phyloP scores from a whole-genome alignment of 1,140 invertebrate genomes.

The Calliphora vicina region DNA sequence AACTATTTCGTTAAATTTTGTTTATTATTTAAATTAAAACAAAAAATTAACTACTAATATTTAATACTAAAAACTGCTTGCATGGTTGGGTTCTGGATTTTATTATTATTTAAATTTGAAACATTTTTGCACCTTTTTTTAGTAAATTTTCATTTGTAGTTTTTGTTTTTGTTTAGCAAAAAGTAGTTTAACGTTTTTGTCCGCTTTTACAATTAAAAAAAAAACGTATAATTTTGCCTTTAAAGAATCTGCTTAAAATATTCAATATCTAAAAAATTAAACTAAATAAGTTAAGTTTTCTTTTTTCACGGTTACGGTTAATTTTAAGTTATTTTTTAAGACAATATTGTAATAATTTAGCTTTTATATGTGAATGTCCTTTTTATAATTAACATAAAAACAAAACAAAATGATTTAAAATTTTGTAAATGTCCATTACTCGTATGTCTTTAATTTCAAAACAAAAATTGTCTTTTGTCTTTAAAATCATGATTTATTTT shows the following conservation, averaged over 20 bases:
- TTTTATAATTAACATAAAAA: too few relatives aligned
- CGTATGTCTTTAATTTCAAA: background rate
- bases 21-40: constrained; percentile 28
- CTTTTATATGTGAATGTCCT: constrained; percentile 5
- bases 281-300: background rate
- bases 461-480: background rate
- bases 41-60: background rate
- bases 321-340: constrained; percentile 22
- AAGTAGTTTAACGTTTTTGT: background rate
- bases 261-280: background rate
- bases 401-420: background rate
- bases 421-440: background rate
- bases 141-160: background rate
- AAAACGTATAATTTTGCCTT: background rate
- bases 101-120: background rate
- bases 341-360: background rate
- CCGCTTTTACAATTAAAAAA: too few relatives aligned
- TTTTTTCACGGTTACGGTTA: background rate
- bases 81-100: background rate
- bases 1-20: background rate
- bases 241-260: background rate
- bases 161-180: background rate
- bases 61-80: background rate
- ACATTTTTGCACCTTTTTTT: background rate
- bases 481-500: background rate